Conservation (phyloP, 92 coral and sea anemone genomes). For the Porites divaricata region DNA sequence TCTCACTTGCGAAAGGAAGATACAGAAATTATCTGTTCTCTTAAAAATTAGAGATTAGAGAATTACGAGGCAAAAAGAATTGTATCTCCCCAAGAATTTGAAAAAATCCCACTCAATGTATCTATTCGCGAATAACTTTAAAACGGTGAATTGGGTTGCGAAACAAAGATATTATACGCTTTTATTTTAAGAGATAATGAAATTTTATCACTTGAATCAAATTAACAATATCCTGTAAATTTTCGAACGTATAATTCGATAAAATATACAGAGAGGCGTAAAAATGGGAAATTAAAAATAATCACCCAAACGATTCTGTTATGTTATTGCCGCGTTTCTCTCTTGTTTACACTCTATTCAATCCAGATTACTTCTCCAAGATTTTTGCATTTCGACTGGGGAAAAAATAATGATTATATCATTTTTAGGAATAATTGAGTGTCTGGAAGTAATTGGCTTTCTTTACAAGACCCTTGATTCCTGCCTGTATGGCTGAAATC, state of each 20-base stretch:
- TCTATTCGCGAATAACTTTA: background rate
- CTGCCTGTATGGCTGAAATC: background rate
- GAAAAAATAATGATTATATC: background rate
- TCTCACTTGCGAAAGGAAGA: constrained; percentile 22
- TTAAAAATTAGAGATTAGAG: constrained; percentile 25
- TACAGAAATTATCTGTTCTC: constrained; percentile 16
- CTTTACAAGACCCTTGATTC: constrained; percentile 2
- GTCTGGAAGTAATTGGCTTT: background rate
- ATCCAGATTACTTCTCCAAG: constrained; percentile 16
- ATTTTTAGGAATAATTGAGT: constrained; percentile 10
- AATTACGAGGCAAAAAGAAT: background rate
- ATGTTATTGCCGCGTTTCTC: constrained; percentile 8
- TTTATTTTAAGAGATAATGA: background rate
- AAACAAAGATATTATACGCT: background rate
- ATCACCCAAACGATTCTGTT: background rate
- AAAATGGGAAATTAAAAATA: constrained; percentile 28
- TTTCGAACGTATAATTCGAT: background rate
- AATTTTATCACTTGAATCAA: constrained; percentile 19
- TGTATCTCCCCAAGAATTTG: background rate
- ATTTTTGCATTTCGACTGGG: constrained; percentile 16
- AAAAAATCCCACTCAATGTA: background rate
- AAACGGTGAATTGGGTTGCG: background rate
- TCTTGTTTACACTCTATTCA: constrained; percentile 17
- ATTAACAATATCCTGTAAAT: constrained; percentile 5
- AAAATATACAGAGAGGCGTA: constrained; percentile 3